phyloP scores from a whole-genome alignment of 2,113 vertebrate species.

The Charina bottae region DNA sequence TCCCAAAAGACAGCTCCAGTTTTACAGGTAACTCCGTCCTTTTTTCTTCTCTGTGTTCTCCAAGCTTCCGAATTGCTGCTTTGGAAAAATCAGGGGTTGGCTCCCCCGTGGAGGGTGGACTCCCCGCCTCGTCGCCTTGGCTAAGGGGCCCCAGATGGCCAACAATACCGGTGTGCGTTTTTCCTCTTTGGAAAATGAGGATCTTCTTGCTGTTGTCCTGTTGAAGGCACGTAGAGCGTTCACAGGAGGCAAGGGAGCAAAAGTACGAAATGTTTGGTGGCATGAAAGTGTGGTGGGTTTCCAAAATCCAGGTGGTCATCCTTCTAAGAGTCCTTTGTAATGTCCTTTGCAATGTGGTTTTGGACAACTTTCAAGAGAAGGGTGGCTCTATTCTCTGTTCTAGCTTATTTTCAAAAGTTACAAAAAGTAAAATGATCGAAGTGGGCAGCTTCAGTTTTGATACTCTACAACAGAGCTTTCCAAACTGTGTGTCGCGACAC shows the following conservation, averaged over 20 bases:
- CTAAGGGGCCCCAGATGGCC: too few species aligned
- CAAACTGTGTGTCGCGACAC: too few species aligned
- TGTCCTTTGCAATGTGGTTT: neutral
- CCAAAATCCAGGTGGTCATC: neutral
- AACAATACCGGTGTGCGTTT: neutral
- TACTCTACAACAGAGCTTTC: too few species aligned
- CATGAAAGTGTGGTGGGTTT: neutral
- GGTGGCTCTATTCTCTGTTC: too few species aligned
- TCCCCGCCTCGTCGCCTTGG: too few species aligned
- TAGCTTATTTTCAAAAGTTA: too few species aligned
- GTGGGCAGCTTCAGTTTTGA: too few species aligned
- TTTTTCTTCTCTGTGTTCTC: slow-evolving; percentile 7
- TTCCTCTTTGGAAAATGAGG: neutral
- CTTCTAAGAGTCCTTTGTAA: neutral
- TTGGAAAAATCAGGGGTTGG: neutral
- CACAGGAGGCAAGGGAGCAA: neutral
- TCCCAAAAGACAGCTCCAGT: slow-evolving; percentile 99
- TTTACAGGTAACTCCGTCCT: slow-evolving; percentile 92
- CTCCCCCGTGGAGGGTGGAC: too few species aligned
- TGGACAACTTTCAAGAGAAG: too few species aligned
- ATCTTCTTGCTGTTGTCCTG: neutral
- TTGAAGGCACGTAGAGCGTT: neutral
- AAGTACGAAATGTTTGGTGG: neutral
- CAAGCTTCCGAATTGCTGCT: too few species aligned
- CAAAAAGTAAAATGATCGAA: too few species aligned